Conservation (phyloP, 1,140 invertebrate species). For the Ephestia elutella region DNA sequence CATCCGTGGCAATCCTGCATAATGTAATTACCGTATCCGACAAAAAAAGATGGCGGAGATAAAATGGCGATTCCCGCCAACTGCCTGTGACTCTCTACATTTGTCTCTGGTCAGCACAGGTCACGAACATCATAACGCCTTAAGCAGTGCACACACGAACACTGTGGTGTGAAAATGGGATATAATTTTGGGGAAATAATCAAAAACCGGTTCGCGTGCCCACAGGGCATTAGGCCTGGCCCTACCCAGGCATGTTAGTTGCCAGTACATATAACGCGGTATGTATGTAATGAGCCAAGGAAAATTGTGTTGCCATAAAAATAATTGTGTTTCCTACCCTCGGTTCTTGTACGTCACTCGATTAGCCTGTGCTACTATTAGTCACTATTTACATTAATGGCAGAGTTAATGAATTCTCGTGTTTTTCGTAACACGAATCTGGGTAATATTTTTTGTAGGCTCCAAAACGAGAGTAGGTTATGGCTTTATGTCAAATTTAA, state of each 20-base stretch:
- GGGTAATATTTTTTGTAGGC: conserved; percentile 1
- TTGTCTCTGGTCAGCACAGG: conserved; percentile 51
- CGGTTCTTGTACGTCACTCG: conserved; percentile 32
- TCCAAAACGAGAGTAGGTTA: background rate
- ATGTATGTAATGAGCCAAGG: conserved; percentile 67
- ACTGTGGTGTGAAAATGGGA: conserved; percentile 67
- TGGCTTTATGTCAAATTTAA: background rate
- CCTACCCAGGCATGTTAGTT: conserved; percentile 66
- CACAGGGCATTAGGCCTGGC: conserved; percentile 57
- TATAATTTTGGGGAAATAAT: conserved; percentile 72
- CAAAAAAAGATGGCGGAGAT: conserved; percentile 18
- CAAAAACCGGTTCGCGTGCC: conserved; percentile 67
- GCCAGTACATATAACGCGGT: conserved; percentile 53
- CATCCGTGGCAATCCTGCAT: background rate
- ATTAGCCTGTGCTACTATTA: conserved; percentile 13
- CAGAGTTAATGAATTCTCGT: conserved; percentile 8
- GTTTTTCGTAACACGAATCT: conserved; percentile 5
- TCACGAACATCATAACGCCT: conserved; percentile 46
- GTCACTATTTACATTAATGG: conserved; percentile 13
- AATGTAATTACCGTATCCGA: conserved; percentile 6
- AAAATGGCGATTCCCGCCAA: conserved; percentile 19
- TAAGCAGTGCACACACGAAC: conserved; percentile 39
- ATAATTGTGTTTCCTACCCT: conserved; percentile 63
- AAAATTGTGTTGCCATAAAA: conserved; percentile 73
- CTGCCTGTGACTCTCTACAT: conserved; percentile 27